phyloP scores from a whole-genome alignment of 2,888 invertebrate genomes.

The Volucella bombylans region DNA sequence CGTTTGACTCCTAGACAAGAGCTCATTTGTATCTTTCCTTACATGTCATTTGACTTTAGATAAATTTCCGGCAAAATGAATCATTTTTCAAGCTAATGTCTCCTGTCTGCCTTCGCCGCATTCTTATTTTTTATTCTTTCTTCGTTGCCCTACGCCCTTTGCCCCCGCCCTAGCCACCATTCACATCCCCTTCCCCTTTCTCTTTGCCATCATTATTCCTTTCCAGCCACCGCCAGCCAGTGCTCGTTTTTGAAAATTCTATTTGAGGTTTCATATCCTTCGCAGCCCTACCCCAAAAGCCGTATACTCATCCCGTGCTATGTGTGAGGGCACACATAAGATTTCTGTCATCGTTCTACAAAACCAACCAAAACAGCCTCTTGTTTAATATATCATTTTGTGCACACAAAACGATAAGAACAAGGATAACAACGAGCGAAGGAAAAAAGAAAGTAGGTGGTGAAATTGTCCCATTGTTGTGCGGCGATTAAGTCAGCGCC shows the following conservation, averaged over 20 bases:
- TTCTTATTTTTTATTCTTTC: conserved; percentile 59
- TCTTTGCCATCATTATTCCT: neutral
- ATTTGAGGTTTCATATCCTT: conserved; percentile 14
- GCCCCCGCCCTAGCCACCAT: neutral
- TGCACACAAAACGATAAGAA: conserved; percentile 68
- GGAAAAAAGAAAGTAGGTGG: conserved; percentile 46
- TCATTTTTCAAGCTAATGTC: conserved; percentile 71
- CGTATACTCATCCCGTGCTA: conserved; percentile 27
- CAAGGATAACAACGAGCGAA: conserved; percentile 61
- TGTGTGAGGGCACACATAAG: conserved; percentile 63
- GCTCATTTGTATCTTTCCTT: conserved; percentile 70
- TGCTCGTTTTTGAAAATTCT: conserved; percentile 41
- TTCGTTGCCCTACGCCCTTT: neutral
- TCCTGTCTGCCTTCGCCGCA: conserved; percentile 68
- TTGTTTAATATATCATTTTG: conserved; percentile 71
- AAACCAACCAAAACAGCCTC: conserved; percentile 60
- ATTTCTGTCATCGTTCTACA: conserved; percentile 69
- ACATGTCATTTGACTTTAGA: conserved; percentile 72
- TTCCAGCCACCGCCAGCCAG: neutral
- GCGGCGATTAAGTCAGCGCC: conserved; percentile 72
- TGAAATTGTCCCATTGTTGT: conserved; percentile 71
- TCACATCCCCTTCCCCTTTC: neutral
- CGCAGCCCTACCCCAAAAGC: neutral
- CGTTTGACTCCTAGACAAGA: conserved; percentile 64
- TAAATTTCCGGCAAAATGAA: conserved; percentile 69